phyloP scores from a whole-genome alignment of 2,113 vertebrate genomes.

The Burhinus bistriatus region DNA sequence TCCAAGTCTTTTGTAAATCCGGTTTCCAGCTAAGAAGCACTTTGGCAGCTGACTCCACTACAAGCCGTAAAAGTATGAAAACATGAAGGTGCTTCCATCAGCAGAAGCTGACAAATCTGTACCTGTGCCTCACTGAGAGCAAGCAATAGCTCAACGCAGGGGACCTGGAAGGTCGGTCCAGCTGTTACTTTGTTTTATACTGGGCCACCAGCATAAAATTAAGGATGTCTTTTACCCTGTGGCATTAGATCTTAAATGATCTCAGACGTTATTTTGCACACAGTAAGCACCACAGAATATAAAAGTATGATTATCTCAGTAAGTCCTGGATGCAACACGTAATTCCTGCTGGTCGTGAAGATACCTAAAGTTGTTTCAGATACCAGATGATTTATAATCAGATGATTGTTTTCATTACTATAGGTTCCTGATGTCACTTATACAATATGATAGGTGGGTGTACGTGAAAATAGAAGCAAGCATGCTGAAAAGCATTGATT shows the following conservation, averaged over 20 bases:
- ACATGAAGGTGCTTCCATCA: not conserved
- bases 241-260: not conserved
- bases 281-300: not conserved
- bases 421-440: not conserved
- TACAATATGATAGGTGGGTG: not conserved
- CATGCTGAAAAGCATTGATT: not conserved
- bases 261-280: not conserved
- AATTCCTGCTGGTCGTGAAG: not conserved
- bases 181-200: not conserved
- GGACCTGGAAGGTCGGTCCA: not conserved
- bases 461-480: not conserved
- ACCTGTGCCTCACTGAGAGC: not conserved
- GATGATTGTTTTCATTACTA: not conserved
- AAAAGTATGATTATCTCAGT: not conserved
- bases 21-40: not conserved
- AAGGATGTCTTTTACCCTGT: not conserved
- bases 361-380: not conserved
- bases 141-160: not conserved
- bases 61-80: not conserved
- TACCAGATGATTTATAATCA: not conserved
- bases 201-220: not conserved
- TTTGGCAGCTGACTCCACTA: not conserved
- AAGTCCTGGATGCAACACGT: not conserved
- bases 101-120: not conserved
- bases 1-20: not conserved